Evolutionary conservation across 2,888 invertebrate species (phyloP).

Genomic region (Stratiomys singularior): DNA sequence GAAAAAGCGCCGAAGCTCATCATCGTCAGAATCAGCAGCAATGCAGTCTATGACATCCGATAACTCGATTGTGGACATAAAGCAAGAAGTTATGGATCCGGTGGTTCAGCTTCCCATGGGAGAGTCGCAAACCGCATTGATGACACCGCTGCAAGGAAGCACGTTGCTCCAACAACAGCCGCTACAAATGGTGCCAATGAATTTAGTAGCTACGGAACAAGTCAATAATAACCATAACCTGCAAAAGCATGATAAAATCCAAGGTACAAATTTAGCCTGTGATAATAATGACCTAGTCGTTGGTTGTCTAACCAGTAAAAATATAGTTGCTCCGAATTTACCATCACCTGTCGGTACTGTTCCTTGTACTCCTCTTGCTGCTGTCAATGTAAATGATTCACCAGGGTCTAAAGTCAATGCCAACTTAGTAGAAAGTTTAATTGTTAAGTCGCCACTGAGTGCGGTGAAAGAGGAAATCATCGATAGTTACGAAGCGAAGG

Average conservation of each 20-base stretch:
- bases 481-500: conserved; percentile 62
- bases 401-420: conserved; percentile 30
- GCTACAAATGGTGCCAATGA: conserved; percentile 63
- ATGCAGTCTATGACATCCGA: conserved; percentile 54
- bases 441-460: conserved; percentile 48
- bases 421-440: conserved; percentile 21
- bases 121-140: background rate
- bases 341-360: conserved; percentile 45
- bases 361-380: conserved; percentile 56
- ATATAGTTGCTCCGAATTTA: conserved; percentile 48
- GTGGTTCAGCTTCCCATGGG: background rate
- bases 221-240: conserved; percentile 39
- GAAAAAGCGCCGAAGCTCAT: conserved; percentile 64
- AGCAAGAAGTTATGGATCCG: conserved; percentile 47
- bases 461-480: conserved; percentile 61
- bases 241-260: conserved; percentile 48
- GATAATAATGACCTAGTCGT: conserved; percentile 53
- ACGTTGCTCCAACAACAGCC: conserved; percentile 12
- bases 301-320: conserved; percentile 52
- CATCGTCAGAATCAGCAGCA: conserved; percentile 63
- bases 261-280: conserved; percentile 54
- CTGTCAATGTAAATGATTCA: conserved; percentile 53
- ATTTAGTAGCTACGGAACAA: conserved; percentile 56
- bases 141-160: conserved; percentile 38
- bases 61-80: conserved; percentile 47